A percentile compares a stretch with the other conserved stretches of the same genome.
Evolutionary conservation across 2,797 vertebrate genomes (phyloP).

Genomic region (Leontopithecus rosalia): DNA sequence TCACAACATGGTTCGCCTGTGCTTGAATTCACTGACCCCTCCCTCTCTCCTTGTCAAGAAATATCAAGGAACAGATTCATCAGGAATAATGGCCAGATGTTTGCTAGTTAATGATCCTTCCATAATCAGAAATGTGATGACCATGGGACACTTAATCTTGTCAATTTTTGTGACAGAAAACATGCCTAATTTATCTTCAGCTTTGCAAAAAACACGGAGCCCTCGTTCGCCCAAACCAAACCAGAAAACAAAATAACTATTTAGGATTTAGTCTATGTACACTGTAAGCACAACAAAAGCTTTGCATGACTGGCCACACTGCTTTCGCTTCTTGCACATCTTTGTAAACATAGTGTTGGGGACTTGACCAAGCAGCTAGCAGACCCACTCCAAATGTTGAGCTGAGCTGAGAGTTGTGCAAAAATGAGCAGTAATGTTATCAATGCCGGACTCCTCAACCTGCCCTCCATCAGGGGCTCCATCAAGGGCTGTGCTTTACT

Average conservation of each 20-base stretch:
- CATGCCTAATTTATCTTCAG: constrained; percentile 69
- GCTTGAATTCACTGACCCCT: constrained; percentile 59
- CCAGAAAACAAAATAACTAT: not conserved
- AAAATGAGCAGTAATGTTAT: not conserved
- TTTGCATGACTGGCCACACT: not conserved
- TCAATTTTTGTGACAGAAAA: constrained; percentile 66
- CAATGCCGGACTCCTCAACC: not conserved
- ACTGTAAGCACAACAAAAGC: not conserved
- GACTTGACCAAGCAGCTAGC: not conserved
- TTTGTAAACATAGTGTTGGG: not conserved
- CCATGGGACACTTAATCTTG: constrained; percentile 70
- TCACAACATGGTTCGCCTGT: constrained; percentile 42
- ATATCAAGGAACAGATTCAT: constrained; percentile 78
- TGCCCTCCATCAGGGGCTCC: not conserved
- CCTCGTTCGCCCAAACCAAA: not conserved
- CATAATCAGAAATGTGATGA: constrained; percentile 69
- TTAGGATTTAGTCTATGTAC: not conserved
- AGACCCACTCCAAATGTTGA: not conserved
- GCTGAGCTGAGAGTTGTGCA: not conserved
- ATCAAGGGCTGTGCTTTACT: rapidly evolving
- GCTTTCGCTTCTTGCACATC: not conserved
- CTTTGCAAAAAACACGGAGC: constrained; percentile 55
- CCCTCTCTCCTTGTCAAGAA: constrained; percentile 68
- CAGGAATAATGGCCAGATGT: constrained; percentile 76
- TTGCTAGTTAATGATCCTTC: constrained; percentile 73